Base-by-base conservation (phyloP, 2,888 invertebrate species). In the Apamea epomidion region DNA sequence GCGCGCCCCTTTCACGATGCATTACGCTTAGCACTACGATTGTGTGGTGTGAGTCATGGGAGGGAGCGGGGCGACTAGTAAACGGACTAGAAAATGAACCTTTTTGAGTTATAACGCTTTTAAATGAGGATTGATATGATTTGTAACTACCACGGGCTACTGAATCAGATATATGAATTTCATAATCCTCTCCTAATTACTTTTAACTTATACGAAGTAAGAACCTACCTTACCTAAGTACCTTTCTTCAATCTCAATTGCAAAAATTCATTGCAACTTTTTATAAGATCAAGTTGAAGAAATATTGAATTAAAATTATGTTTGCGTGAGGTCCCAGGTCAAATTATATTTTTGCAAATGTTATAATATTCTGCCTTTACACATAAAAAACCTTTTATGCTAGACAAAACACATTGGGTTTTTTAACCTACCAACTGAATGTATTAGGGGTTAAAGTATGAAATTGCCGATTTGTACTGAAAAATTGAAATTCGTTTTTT, bases 1-100 rank as follows among this genome's bases (percentile, higher is more conserved):
- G 91, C 91, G 91, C 93, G 90, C 94, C 95, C 94, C 95, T 95
- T 95, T 95, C 94, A 93, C 91, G 91, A 90, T 92, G 95, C 94
- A 93, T 95, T 94, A 95, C 91, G 90, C 91, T 89, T 85, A 89
- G 89, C 86, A 81, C 75, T 82, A 81, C 80, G 51, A 71, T 2
- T 29, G 29, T 65, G 45, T 72, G 88, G 87, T 10, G 3, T 14
- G 42, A 81, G 69, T 1, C 25, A 89, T 58, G 48, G 67, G 87
- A 84, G 82, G 70, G 6, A 90, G 91, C 91, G 91, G 82, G 8
- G 14, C 21, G 10, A 37, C 16, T 5, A 5, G 25, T 16, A 58
- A 60, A 29, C n/a, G 65, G 12, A 42, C 12, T 1, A 42, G 12
- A 10, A 25, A 25, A 37, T 37, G 25, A 32, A 32, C 32, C 2